A percentile compares a stretch with the other conserved stretches of the same genome.
Conservation (phyloP, 2,888 invertebrate species). For the Macrosiphum euphorbiae region DNA sequence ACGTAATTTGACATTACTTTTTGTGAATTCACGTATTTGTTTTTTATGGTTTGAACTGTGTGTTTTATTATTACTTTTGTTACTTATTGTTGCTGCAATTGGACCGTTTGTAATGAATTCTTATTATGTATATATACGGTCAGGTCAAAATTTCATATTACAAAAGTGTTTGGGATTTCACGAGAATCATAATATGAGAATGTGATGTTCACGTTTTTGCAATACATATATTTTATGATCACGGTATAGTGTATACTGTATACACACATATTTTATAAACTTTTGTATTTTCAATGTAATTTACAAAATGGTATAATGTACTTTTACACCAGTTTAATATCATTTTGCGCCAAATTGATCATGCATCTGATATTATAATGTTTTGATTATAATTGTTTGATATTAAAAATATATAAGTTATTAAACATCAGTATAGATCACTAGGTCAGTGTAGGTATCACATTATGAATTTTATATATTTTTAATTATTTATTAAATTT, state of each 20-base stretch:
- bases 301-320: background rate
- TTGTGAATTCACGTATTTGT: background rate
- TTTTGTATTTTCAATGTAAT: background rate
- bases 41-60: background rate
- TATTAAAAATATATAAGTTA: background rate
- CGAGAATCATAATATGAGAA: background rate
- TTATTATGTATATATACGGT: background rate
- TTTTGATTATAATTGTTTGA: background rate
- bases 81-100: background rate
- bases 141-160: background rate
- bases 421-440: background rate
- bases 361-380: background rate
- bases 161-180: background rate
- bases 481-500: constrained; percentile 34
- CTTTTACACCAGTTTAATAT: background rate
- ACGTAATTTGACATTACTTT: constrained; percentile 9
- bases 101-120: background rate
- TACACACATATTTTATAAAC: background rate
- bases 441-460: background rate
- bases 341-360: background rate
- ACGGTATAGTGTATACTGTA: too few relatives aligned
- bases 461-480: constrained; percentile 18
- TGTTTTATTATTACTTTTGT: background rate
- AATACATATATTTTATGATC: background rate
- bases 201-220: background rate